These are phyloP conservation scores for Dioctria linearis DNA, from an alignment of 2,888 invertebrate genomes.

Conservation along the genomic window DNA sequence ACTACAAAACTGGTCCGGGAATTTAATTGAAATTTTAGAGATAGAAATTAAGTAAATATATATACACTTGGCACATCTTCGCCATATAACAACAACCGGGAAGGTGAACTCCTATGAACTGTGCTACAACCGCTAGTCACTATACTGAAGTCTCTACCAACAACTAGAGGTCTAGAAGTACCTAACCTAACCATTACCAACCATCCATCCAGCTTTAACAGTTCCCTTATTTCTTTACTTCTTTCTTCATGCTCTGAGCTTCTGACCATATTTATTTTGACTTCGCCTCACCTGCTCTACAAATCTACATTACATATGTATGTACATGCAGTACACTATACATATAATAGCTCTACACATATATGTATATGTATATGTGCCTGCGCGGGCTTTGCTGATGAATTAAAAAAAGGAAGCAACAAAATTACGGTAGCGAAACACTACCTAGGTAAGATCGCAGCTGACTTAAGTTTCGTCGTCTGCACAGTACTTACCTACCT, in stretches of 20 bases:
- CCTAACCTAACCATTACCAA: background rate
- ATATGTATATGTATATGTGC: too few species aligned
- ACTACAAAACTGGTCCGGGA: too few species aligned
- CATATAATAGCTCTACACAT: too few species aligned
- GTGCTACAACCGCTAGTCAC: background rate
- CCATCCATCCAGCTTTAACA: background rate
- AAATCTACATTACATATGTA: background rate
- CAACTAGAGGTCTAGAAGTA: background rate
- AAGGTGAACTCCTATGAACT: constrained; percentile 13
- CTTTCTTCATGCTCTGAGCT: background rate
- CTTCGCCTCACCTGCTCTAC: background rate
- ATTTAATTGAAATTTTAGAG: too few species aligned
- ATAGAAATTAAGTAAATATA: background rate
- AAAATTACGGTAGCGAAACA: background rate
- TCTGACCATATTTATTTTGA: background rate
- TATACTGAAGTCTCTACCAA: too few species aligned
- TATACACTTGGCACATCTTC: background rate
- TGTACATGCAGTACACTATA: background rate
- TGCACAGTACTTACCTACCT: too few species aligned
- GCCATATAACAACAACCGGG: background rate
- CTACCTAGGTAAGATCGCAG: too few species aligned
- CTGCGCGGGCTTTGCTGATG: too few species aligned
- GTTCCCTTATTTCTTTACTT: background rate
- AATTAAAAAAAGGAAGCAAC: background rate
- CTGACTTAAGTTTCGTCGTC: too few species aligned